These are phyloP conservation scores for Aegithalos caudatus DNA, from an alignment of 2,113 vertebrate species.

Conservation along the genomic window DNA sequence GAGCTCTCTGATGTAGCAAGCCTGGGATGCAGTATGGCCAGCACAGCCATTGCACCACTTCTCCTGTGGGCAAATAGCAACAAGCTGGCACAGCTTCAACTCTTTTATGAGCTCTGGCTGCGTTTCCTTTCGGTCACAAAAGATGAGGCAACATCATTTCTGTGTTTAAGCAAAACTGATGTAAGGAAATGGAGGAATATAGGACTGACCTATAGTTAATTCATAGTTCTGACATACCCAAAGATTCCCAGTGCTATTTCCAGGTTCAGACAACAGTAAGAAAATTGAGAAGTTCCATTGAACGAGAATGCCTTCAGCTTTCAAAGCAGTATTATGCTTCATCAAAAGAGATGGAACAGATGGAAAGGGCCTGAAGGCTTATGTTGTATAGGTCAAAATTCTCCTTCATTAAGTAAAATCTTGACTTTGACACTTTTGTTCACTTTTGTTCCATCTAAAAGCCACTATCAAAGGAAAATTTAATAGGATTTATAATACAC, in stretches of 20 bases:
- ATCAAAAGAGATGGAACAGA: background rate
- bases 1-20: background rate
- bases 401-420: background rate
- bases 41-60: background rate
- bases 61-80: background rate
- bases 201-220: background rate
- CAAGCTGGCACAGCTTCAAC: background rate
- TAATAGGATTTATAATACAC: background rate
- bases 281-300: background rate
- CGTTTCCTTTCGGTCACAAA: background rate
- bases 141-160: accelerated
- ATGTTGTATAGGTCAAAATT: background rate
- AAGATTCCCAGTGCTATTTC: background rate
- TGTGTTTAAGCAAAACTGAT: background rate
- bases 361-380: background rate
- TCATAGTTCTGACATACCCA: background rate
- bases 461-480: background rate
- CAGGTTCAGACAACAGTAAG: background rate
- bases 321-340: background rate
- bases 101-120: background rate
- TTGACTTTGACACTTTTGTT: background rate
- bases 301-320: background rate
- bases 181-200: background rate
- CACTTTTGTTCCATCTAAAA: background rate
- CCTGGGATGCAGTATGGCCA: background rate